Conservation (phyloP, 2,113 vertebrate genomes). For the Oryctolagus cuniculus region DNA sequence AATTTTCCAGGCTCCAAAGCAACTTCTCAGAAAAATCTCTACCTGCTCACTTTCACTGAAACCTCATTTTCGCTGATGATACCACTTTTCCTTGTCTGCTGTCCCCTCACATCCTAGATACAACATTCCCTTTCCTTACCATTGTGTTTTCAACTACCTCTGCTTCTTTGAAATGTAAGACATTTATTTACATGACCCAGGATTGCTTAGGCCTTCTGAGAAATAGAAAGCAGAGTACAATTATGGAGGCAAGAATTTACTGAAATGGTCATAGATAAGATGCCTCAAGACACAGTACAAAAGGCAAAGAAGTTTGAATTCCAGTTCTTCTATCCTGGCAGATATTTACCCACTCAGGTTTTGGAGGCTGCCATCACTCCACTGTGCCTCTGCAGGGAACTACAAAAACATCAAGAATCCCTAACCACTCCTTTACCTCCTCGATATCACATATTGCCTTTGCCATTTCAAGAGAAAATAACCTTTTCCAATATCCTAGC, state of each 20-base stretch:
- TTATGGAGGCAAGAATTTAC: not conserved
- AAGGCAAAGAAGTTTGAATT: not conserved
- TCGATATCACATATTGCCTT: not conserved
- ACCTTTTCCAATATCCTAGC: not conserved
- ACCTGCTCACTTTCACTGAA: not conserved
- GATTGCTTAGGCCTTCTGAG: not conserved
- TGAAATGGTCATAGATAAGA: not conserved
- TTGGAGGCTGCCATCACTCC: not conserved
- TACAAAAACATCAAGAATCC: not conserved
- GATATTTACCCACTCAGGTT: not conserved
- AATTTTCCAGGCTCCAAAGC: not conserved
- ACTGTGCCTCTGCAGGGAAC: not conserved
- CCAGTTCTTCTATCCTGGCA: not conserved
- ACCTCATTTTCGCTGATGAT: not conserved
- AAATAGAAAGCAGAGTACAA: not conserved
- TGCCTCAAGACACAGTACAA: not conserved
- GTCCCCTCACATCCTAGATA: not conserved
- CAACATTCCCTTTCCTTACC: not conserved
- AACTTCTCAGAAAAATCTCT: not conserved
- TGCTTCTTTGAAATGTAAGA: not conserved
- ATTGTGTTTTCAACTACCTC: not conserved
- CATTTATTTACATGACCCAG: not conserved
- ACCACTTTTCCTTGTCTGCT: not conserved
- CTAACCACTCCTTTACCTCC: not conserved
- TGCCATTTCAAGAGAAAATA: not conserved